Conservation (phyloP, 2,113 vertebrate genomes). For the Dinomys branickii region DNA sequence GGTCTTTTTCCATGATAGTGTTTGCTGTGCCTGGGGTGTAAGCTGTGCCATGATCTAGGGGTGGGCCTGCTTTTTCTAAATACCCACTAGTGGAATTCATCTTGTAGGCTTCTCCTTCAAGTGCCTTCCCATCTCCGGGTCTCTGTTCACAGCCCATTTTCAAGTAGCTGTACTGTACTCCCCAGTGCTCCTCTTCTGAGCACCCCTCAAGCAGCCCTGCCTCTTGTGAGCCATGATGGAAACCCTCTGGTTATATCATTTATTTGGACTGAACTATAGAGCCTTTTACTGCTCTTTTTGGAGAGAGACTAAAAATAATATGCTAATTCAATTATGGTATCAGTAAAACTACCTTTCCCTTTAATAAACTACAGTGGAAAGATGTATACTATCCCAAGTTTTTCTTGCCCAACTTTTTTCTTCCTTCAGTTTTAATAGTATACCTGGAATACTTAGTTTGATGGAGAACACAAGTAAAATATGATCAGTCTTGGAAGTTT, state of each 20-base stretch:
- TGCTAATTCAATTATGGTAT: not conserved
- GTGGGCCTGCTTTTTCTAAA: not conserved
- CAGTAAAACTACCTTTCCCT: not conserved
- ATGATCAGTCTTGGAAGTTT: constrained; percentile 43
- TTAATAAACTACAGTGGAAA: constrained; percentile 30
- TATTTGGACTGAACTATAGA: constrained; percentile 25
- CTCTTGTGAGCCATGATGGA: not conserved
- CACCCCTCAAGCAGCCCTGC: not conserved
- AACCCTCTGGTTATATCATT: constrained; percentile 12
- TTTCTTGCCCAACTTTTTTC: constrained; percentile 43
- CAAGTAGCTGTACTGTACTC: not conserved
- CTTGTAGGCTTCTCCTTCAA: not conserved
- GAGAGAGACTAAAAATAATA: constrained; percentile 17
- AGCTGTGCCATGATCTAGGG: not conserved
- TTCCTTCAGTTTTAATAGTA: constrained; percentile 15
- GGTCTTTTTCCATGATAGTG: not conserved
- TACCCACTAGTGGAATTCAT: not conserved
- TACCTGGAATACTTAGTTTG: constrained; percentile 15
- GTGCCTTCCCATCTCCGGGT: not conserved
- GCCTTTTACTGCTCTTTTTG: not conserved
- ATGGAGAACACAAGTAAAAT: constrained; percentile 28
- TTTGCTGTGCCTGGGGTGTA: not conserved
- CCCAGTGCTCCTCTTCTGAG: not conserved
- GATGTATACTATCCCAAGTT: not conserved
- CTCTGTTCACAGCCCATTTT: not conserved